These are phyloP conservation scores for Variabilichromis moorii DNA, from an alignment of 2,113 vertebrate species.

Conservation along the genomic window DNA sequence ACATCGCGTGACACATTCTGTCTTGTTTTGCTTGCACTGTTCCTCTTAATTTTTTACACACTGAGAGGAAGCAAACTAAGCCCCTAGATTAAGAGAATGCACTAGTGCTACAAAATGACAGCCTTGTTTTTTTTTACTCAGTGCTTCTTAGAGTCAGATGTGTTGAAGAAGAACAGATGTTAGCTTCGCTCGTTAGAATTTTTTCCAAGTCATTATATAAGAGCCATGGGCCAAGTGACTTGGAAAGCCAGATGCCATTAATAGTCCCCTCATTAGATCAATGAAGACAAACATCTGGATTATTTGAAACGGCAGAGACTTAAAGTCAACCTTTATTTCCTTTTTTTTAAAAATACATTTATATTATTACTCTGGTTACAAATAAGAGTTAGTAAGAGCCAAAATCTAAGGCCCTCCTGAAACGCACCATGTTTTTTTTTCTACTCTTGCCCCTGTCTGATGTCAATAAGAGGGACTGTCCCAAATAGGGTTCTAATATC, in stretches of 20 bases:
- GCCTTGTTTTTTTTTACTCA: neutral
- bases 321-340: fast-evolving
- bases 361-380: neutral
- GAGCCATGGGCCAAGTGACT: neutral
- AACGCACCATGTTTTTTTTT: fast-evolving
- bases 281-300: neutral
- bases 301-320: neutral
- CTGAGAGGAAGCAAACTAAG: neutral
- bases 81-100: neutral
- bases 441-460: fast-evolving
- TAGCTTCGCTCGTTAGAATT: neutral
- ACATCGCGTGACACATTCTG: neutral
- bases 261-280: neutral
- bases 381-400: neutral
- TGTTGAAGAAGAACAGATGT: neutral
- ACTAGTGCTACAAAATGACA: neutral
- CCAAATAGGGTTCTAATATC: neutral
- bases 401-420: neutral
- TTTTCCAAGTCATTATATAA: neutral
- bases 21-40: neutral
- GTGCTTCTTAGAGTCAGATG: neutral
- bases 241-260: neutral
- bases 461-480: fast-evolving
- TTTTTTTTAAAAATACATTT: fast-evolving
- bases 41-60: neutral